Base-by-base conservation (phyloP, 2,797 vertebrate species). In the Halcyon leucocephala region DNA sequence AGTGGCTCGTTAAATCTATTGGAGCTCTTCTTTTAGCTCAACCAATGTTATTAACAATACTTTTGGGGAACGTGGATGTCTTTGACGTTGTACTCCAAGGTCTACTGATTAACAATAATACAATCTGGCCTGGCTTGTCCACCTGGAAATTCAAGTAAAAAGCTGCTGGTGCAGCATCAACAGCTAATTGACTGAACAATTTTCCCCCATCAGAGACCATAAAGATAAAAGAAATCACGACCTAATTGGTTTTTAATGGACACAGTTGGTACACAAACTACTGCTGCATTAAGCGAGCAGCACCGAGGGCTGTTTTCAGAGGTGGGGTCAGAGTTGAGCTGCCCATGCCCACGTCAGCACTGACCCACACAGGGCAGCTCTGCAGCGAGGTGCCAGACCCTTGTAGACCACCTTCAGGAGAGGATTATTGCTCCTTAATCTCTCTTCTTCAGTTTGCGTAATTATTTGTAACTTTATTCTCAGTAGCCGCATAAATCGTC, bases 321-420 rank as follows among this genome's bases (percentile, higher is more conserved):
- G 54, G 8, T 9, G 33, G 49, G 35, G 26, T 14, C 24, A 37
- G 33, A 67, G 14, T 5, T 0, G 5, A 77, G 60, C 28, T 8
- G 19, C 69, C 21, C 0, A 0, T 11, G 9, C 21, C 26, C 28
- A 12, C 0, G 1, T 41, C 33, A 83, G 74, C n/a, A 54, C 51
- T 10, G 33, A 10, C 26, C 33, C 39, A 11, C 2, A 3, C 6
- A 14, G 37, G 69, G 55, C 41, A 66, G 14, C 73, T 61, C 46
- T 69, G 42, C 33, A 52, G 17, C 0, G 0, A 1, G 0, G 44
- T 28, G 9, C 14, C 31, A 46, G 10, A 21, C 22, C 64, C 39
- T 55, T 35, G 35, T 46, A 66, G 62, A 46, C 44, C 2, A 0
- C 13, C 25, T 69, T 69, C 49, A 54, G 29, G 18, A 71, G 14